Percentiles rank a stretch among this genome's conserved stretches.
Conservation (phyloP, 2,797 vertebrate genomes). For the Hypotaenidia philippensis region DNA sequence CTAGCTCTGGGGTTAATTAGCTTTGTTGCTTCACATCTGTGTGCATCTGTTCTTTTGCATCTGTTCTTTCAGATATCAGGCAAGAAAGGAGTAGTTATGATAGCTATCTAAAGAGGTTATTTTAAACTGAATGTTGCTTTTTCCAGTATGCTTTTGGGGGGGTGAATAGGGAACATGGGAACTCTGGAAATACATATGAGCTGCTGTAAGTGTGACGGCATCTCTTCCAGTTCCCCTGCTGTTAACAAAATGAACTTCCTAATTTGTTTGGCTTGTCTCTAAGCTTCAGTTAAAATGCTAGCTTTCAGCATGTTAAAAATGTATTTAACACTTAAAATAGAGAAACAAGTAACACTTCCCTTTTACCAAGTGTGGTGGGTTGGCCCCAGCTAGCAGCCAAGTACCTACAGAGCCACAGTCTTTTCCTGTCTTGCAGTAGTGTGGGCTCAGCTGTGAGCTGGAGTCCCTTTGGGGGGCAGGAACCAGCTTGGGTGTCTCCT, state of each 20-base stretch:
- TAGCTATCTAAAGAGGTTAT: not conserved
- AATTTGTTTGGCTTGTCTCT: not conserved
- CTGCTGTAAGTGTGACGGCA: not conserved
- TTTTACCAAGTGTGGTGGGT: not conserved
- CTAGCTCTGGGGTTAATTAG: slow-evolving; percentile 9
- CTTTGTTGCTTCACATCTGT: not conserved
- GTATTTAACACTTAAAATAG: not conserved
- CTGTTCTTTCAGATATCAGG: not conserved
- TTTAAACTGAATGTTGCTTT: not conserved
- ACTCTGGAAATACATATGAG: not conserved
- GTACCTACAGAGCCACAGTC: not conserved
- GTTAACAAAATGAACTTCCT: not conserved
- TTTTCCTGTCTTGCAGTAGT: not conserved
- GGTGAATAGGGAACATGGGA: not conserved
- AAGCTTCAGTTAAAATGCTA: not conserved
- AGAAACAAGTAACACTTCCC: no score
- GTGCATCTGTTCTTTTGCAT: not conserved
- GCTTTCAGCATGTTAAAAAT: not conserved
- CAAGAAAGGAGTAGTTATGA: not conserved
- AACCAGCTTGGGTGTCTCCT: rapidly evolving
- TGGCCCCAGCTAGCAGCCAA: not conserved
- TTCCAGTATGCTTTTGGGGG: not conserved
- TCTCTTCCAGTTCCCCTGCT: not conserved
- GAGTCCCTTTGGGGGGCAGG: not conserved
- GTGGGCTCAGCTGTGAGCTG: not conserved